Conservation (phyloP, 2,888 invertebrate genomes). For the Drosophila helvetica region DNA sequence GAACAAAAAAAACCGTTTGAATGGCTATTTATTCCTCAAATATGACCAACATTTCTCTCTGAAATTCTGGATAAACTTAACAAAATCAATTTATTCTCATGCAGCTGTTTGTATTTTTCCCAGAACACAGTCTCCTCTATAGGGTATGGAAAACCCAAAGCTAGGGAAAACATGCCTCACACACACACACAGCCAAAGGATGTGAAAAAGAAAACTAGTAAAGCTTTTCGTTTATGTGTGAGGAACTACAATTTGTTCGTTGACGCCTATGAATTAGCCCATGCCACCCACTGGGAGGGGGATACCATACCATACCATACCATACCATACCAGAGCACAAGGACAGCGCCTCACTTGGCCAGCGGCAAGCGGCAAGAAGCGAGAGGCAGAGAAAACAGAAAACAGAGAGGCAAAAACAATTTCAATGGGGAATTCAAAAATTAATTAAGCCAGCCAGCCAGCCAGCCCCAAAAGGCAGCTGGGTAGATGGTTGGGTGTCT, state of each 20-base stretch:
- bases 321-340: conserved; percentile 7
- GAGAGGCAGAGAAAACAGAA: conserved; percentile 37
- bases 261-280: conserved; percentile 69
- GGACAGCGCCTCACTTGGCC: conserved; percentile 28
- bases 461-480: conserved; percentile 52
- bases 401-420: conserved; percentile 66
- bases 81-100: not conserved
- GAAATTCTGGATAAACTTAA: not conserved
- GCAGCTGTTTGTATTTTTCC: not conserved
- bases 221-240: conserved; percentile 46
- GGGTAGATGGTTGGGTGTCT: conserved; percentile 16
- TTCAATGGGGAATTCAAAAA: conserved; percentile 83
- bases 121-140: not conserved
- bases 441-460: conserved; percentile 83
- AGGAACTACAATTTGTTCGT: conserved; percentile 70
- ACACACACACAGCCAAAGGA: not conserved
- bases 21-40: no score
- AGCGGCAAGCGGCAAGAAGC: conserved; percentile 42
- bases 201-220: conserved; percentile 29
- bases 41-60: no score
- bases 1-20: no score
- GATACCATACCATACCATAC: not conserved
- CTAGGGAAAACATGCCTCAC: not conserved
- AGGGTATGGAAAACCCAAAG: conserved; percentile 2
- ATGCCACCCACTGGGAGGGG: conserved; percentile 30